These are phyloP conservation scores for Cnemophilus loriae DNA, from an alignment of 2,113 vertebrate genomes.

Conservation along the genomic window DNA sequence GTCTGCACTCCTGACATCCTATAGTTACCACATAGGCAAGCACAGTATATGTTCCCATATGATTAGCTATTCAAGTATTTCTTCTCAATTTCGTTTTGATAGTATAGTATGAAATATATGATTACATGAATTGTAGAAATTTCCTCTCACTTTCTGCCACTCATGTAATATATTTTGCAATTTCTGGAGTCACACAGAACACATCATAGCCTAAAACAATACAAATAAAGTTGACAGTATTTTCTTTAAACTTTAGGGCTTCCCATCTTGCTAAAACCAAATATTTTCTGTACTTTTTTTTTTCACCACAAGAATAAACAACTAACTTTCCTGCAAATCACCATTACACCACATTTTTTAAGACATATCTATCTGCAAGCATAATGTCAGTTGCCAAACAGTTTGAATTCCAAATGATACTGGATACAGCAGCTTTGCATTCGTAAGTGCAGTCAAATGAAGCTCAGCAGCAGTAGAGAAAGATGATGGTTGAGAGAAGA, in stretches of 20 bases:
- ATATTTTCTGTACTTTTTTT: background rate
- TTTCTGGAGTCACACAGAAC: background rate
- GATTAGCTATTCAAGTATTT: background rate
- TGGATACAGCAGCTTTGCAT: background rate
- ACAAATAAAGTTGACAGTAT: background rate
- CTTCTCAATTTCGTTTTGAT: background rate
- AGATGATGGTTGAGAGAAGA: background rate
- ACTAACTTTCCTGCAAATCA: background rate
- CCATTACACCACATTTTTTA: background rate
- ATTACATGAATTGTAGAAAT: background rate
- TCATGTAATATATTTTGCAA: background rate
- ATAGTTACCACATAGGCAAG: background rate
- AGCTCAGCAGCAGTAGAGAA: background rate
- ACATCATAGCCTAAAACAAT: background rate
- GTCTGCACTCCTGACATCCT: background rate
- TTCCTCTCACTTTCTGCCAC: background rate
- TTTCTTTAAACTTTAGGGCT: background rate
- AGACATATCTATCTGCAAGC: background rate
- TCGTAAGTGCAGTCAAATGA: background rate
- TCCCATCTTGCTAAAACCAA: background rate
- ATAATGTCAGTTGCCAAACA: background rate
- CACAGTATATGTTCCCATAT: background rate
- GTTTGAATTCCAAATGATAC: background rate
- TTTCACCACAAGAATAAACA: background rate
- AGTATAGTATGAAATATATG: background rate